These are phyloP conservation scores for Calameuta filiformis DNA, from an alignment of 2,888 invertebrate genomes.

Conservation along the genomic window DNA sequence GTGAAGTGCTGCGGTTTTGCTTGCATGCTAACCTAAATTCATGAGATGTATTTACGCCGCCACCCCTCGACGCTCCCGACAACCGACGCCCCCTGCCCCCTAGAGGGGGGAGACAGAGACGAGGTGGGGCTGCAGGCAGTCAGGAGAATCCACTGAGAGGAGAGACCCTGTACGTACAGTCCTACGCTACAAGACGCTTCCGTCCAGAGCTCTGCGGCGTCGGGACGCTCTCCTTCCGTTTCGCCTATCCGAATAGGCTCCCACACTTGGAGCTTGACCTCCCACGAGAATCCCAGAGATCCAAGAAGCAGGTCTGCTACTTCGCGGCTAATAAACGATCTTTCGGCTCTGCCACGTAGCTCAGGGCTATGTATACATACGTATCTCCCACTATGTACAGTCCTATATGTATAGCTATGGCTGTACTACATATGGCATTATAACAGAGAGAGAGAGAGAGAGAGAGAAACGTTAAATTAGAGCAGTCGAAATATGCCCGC, in stretches of 20 bases:
- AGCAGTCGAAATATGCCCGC: neutral
- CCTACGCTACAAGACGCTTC: neutral
- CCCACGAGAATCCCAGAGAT: neutral
- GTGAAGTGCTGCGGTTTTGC: conserved; percentile 53
- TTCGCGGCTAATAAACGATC: neutral
- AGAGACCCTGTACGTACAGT: neutral
- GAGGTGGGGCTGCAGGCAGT: neutral
- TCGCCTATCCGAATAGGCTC: neutral
- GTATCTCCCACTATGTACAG: no score
- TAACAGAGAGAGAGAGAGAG: neutral
- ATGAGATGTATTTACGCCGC: conserved; percentile 54
- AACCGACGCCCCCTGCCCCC: neutral
- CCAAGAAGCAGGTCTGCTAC: neutral
- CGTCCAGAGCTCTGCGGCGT: neutral
- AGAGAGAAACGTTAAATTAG: neutral
- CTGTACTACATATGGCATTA: neutral
- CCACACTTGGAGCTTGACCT: neutral
- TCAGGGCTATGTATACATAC: neutral
- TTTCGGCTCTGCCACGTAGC: neutral
- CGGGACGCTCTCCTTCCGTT: neutral
- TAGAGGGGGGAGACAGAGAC: conserved; percentile 3
- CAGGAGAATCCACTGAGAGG: neutral
- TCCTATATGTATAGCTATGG: neutral
- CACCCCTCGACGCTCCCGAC: conserved; percentile 22
- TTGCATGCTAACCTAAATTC: conserved; percentile 58